These are phyloP conservation scores for Oryzias melastigma DNA, from an alignment of 2,113 vertebrate genomes.

Conservation along the genomic window DNA sequence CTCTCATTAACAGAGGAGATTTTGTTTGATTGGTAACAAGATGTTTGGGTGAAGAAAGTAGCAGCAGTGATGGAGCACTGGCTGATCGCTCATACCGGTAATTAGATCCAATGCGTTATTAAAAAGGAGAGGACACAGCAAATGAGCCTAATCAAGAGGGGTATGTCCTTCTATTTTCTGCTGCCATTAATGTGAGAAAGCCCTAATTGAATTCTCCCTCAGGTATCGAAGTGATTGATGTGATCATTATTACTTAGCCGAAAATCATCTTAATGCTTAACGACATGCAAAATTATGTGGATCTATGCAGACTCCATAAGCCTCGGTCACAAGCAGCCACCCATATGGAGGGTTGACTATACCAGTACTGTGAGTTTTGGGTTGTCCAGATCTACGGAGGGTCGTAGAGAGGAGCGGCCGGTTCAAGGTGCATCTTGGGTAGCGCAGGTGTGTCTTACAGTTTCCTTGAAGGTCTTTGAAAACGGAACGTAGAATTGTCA, in stretches of 20 bases:
- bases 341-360: no score
- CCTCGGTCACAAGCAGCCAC: no score
- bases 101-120: slow-evolving; percentile 54
- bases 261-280: slow-evolving; percentile 9
- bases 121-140: slow-evolving; percentile 44
- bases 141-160: slow-evolving; percentile 55
- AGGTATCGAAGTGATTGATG: slow-evolving; percentile 13
- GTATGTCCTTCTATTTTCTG: slow-evolving; percentile 27
- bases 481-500: no score
- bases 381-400: no score
- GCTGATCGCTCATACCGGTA: slow-evolving; percentile 31
- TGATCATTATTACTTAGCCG: slow-evolving; percentile 26
- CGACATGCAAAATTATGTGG: background rate
- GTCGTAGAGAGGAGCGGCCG: no score
- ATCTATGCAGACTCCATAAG: no score
- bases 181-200: slow-evolving; percentile 28
- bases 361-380: no score
- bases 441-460: no score
- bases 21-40: slow-evolving; percentile 23
- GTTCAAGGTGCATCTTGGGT: no score
- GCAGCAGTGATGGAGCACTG: slow-evolving; percentile 15
- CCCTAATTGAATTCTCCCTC: slow-evolving; percentile 14
- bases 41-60: slow-evolving; percentile 18
- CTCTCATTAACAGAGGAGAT: background rate
- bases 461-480: no score